Percentiles rank a stretch among this genome's conserved stretches.
Conservation (phyloP, 2,888 invertebrate genomes). For the Cataglyphis livida region DNA sequence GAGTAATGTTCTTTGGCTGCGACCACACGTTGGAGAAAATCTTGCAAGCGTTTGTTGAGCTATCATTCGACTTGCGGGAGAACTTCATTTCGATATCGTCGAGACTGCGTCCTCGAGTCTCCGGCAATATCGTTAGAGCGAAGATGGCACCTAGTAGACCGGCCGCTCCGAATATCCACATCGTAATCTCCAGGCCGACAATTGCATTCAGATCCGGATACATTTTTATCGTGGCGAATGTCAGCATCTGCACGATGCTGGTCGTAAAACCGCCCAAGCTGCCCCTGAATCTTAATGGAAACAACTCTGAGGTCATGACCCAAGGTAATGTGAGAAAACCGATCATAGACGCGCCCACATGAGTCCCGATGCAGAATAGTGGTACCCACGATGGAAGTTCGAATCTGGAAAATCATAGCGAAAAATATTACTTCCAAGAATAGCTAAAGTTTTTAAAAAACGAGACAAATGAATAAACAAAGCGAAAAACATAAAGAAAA, state of each 20-base stretch:
- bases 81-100: constrained; percentile 90
- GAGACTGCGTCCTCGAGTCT: constrained; percentile 90
- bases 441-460: neutral
- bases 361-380: constrained; percentile 88
- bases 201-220: constrained; percentile 88
- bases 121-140: constrained; percentile 88
- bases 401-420: constrained; percentile 63
- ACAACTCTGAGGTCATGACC: constrained; percentile 91
- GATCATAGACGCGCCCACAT: constrained; percentile 91
- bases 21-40: constrained; percentile 51
- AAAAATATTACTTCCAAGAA: neutral
- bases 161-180: constrained; percentile 89
- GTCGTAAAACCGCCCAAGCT: constrained; percentile 90
- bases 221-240: constrained; percentile 90
- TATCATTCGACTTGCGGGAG: constrained; percentile 83
- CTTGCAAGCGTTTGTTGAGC: neutral
- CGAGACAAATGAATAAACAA: neutral
- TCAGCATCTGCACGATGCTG: constrained; percentile 90
- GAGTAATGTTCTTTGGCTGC: constrained; percentile 71
- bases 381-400: constrained; percentile 84
- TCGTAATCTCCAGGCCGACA: constrained; percentile 88
- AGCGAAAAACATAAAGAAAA: neutral
- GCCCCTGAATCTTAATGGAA: constrained; percentile 90
- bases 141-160: constrained; percentile 89
- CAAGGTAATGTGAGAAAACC: constrained; percentile 91